phyloP scores from a whole-genome alignment of 2,888 invertebrate species.

The Desoria tigrina region DNA sequence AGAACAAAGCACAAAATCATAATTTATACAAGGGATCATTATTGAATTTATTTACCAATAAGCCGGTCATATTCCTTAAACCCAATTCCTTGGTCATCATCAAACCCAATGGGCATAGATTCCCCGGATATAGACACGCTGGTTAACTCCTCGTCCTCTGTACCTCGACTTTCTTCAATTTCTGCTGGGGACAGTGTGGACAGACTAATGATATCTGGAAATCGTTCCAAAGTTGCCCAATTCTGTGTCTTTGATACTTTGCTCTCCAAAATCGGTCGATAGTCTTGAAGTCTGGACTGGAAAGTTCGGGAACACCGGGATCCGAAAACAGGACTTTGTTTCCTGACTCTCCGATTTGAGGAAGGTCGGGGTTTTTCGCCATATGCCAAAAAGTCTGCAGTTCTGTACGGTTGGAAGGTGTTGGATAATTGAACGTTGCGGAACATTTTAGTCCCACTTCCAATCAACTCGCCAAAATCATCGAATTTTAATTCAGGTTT shows the following conservation, averaged over 20 bases:
- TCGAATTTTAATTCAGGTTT: background rate
- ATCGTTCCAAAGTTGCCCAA: background rate
- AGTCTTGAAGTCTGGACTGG: background rate
- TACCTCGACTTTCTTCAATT: no score
- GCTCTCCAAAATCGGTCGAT: background rate
- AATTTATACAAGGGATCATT: background rate
- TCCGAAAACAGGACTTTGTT: background rate
- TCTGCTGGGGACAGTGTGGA: background rate
- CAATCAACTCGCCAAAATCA: background rate
- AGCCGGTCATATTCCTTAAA: background rate
- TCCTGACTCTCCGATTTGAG: conserved; percentile 4
- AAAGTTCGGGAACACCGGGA: background rate
- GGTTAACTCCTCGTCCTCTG: no score
- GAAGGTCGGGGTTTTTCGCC: background rate
- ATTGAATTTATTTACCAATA: conserved; percentile 2
- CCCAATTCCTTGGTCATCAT: conserved; percentile 8
- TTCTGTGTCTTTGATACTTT: background rate
- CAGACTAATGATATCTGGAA: background rate
- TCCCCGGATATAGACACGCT: background rate
- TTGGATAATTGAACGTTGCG: background rate
- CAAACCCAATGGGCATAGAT: background rate
- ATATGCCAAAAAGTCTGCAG: background rate
- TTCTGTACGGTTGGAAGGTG: background rate
- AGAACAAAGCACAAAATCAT: background rate
- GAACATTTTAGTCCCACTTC: background rate